Evolutionary conservation across 2,888 invertebrate genomes (phyloP).

Genomic region (Sepioteuthis lessoniana): DNA sequence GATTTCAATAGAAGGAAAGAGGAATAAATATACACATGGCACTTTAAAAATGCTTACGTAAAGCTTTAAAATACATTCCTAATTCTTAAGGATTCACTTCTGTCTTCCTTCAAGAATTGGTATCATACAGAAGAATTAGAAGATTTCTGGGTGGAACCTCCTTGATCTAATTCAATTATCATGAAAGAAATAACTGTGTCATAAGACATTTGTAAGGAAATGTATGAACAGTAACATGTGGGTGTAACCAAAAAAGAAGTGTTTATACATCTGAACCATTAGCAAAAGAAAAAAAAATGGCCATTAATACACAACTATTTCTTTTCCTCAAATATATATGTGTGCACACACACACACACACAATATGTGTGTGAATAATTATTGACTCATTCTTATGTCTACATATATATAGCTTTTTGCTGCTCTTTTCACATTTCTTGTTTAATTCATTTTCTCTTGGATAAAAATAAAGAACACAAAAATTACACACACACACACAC

Average conservation of each 20-base stretch:
- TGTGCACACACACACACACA: no score
- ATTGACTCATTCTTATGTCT: no score
- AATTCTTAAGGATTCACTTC: not conserved
- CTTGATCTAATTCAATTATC: not conserved
- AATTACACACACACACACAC: no score
- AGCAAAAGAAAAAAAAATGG: no score
- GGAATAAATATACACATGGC: not conserved
- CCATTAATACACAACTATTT: no score
- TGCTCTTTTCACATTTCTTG: no score
- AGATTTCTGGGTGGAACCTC: not conserved
- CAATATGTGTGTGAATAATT: no score
- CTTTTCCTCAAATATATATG: no score
- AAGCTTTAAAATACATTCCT: not conserved
- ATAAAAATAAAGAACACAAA: no score
- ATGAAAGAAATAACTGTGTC: not conserved
- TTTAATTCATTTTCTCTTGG: no score
- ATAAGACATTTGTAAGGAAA: no score
- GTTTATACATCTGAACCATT: not conserved
- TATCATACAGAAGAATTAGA: not conserved
- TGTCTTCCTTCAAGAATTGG: not conserved
- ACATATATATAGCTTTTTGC: no score
- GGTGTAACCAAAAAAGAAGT: not conserved
- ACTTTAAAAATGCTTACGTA: not conserved
- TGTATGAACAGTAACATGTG: not conserved
- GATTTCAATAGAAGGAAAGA: not conserved